These are phyloP conservation scores for Nothobranchius furzeri DNA, from an alignment of 2,113 vertebrate genomes.

Conservation along the genomic window DNA sequence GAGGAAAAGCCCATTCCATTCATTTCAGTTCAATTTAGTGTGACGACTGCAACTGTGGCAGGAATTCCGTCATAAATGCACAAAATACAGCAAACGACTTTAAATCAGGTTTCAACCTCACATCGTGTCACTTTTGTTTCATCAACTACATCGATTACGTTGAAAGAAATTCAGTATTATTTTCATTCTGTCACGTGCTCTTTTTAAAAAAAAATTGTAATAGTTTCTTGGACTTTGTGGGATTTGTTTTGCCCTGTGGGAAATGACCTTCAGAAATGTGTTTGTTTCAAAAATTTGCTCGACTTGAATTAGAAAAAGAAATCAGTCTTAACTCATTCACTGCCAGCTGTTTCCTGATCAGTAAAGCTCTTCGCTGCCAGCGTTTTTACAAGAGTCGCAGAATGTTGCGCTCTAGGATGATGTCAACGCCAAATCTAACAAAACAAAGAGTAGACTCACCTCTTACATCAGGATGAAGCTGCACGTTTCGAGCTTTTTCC, in stretches of 20 bases:
- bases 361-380: too few species aligned
- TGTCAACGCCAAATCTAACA: too few species aligned
- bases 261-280: slow-evolving; percentile 10
- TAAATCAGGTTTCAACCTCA: background rate
- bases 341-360: too few species aligned
- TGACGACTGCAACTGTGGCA: slow-evolving; percentile 12
- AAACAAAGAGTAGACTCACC: too few species aligned
- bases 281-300: background rate
- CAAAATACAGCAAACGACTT: slow-evolving; percentile 4
- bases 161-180: background rate
- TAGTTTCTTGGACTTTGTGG: background rate
- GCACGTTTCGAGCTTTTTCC: too few species aligned
- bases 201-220: background rate
- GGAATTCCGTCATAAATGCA: background rate
- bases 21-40: slow-evolving; percentile 29
- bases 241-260: slow-evolving; percentile 25
- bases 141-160: too few species aligned
- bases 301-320: background rate
- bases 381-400: too few species aligned
- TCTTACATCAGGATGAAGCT: too few species aligned
- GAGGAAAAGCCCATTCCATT: slow-evolving; percentile 50
- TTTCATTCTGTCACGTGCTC: background rate
- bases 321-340: background rate
- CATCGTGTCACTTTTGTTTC: too few species aligned
- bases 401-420: too few species aligned